These are phyloP conservation scores for Saturnia pavonia DNA, from an alignment of 2,888 invertebrate genomes.

Conservation along the genomic window DNA sequence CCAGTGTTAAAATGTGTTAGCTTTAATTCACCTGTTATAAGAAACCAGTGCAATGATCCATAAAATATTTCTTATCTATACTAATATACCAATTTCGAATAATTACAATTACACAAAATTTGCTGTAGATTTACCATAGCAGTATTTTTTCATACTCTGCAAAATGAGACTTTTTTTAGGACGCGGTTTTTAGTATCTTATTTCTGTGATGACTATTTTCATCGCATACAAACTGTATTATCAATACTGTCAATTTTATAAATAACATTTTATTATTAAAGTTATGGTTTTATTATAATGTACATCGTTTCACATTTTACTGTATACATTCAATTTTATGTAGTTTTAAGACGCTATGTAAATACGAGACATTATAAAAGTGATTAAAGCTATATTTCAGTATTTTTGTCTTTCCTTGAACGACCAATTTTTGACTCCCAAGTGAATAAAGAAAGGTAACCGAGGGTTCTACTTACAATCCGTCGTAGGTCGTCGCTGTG, in stretches of 20 bases:
- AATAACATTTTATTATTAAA: slow-evolving; percentile 17
- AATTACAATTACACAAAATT: too few relatives aligned
- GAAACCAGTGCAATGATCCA: not conserved
- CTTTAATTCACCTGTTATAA: not conserved
- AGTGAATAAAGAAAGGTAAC: too few relatives aligned
- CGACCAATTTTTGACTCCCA: not conserved
- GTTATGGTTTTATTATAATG: slow-evolving; percentile 37
- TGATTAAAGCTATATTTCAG: slow-evolving; percentile 81
- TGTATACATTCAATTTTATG: slow-evolving; percentile 69
- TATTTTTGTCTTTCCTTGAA: slow-evolving; percentile 42
- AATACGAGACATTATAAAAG: slow-evolving; percentile 74
- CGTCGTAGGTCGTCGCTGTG: too few relatives aligned
- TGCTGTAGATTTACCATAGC: not conserved
- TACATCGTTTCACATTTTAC: slow-evolving; percentile 69
- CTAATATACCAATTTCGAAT: too few relatives aligned
- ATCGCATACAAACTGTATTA: not conserved
- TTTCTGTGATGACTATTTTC: not conserved
- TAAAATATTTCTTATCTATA: not conserved
- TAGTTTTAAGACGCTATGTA: slow-evolving; percentile 74
- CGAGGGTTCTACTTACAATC: too few relatives aligned
- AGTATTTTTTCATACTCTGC: not conserved
- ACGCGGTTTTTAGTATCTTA: not conserved
- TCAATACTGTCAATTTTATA: slow-evolving; percentile 22
- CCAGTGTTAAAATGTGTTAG: not conserved
- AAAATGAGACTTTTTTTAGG: not conserved